These are phyloP conservation scores for Frankliniella intonsa DNA, from an alignment of 2,888 invertebrate species.

Conservation along the genomic window DNA sequence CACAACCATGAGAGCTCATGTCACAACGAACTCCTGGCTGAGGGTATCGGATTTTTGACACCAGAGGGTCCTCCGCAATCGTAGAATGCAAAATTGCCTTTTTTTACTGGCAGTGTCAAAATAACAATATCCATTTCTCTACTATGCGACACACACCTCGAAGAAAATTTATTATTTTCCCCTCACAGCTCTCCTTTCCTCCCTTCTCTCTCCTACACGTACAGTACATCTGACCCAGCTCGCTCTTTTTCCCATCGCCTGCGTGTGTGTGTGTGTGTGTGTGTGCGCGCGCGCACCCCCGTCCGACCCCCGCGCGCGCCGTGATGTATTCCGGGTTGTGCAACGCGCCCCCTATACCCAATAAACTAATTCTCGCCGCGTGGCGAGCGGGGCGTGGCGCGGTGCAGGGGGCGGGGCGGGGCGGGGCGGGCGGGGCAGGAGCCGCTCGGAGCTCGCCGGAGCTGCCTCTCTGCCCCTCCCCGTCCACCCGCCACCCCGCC, in stretches of 20 bases:
- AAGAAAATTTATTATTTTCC: too few relatives aligned
- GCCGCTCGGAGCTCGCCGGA: too few relatives aligned
- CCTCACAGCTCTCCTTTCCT: not conserved
- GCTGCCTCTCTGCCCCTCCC: too few relatives aligned
- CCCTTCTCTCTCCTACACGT: not conserved
- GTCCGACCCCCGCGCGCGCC: not conserved
- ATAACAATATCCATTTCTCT: too few relatives aligned
- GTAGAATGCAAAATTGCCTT: too few relatives aligned
- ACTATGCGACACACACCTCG: too few relatives aligned
- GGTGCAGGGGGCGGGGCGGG: not conserved
- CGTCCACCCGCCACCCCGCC: not conserved
- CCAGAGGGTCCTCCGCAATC: too few relatives aligned
- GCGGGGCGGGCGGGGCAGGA: not conserved
- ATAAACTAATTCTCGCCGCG: slow-evolving; percentile 14
- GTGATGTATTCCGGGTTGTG: not conserved
- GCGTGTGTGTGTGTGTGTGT: not conserved
- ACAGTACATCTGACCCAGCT: not conserved
- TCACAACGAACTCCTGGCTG: too few relatives aligned
- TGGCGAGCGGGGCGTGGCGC: not conserved
- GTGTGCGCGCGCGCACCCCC: not conserved
- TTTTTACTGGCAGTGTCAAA: too few relatives aligned
- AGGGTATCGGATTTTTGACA: too few relatives aligned
- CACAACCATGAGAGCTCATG: too few relatives aligned
- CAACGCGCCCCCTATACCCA: not conserved
- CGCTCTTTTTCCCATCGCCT: not conserved